phyloP scores from a whole-genome alignment of 2,797 vertebrate species.

The Loriculus beryllinus region DNA sequence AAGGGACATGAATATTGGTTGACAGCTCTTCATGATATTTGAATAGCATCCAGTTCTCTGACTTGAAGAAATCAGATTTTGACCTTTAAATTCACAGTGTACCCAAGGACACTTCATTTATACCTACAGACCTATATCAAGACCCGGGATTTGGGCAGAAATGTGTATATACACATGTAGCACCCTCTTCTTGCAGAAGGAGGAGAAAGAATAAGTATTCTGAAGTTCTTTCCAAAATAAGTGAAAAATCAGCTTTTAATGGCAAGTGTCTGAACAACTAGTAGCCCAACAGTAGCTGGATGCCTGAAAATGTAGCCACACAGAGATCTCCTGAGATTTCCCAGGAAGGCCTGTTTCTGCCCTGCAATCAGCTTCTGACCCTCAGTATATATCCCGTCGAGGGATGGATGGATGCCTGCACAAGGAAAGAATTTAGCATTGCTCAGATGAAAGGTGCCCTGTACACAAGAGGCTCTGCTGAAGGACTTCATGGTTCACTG shows the following conservation, averaged over 20 bases:
- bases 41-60: background rate
- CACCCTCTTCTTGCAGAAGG: background rate
- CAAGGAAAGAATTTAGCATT: background rate
- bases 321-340: background rate
- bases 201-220: fast-evolving
- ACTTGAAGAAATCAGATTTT: background rate
- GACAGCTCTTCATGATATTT: background rate
- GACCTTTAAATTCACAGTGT: background rate
- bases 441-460: background rate
- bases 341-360: background rate
- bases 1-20: background rate
- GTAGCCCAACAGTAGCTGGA: background rate
- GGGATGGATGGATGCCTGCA: background rate
- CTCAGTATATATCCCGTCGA: fast-evolving
- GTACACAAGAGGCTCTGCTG: background rate
- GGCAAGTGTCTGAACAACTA: background rate
- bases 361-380: background rate
- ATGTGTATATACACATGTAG: background rate
- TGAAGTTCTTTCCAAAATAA: background rate
- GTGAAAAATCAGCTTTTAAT: background rate
- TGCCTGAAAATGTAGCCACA: background rate
- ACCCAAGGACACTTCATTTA: background rate
- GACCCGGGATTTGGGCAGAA: background rate
- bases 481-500: background rate
- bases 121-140: background rate